These are phyloP conservation scores for Pseudoatta argentina DNA, from an alignment of 1,140 invertebrate species.

Conservation along the genomic window DNA sequence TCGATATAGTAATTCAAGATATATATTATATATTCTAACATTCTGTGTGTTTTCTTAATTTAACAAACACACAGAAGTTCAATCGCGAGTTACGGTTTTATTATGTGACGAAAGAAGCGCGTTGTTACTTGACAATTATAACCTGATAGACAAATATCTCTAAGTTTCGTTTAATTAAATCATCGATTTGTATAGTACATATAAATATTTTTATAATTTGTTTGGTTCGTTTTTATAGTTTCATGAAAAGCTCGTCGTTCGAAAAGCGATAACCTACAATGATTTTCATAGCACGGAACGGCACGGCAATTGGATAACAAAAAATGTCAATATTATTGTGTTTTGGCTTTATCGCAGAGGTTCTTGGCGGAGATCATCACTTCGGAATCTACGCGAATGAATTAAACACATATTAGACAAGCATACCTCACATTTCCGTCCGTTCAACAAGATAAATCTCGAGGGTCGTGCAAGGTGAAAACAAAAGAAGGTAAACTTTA, in stretches of 20 bases:
- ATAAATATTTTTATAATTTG: background rate
- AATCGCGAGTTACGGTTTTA: background rate
- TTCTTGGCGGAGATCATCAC: background rate
- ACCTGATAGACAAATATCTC: background rate
- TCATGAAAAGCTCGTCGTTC: background rate
- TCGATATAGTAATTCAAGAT: background rate
- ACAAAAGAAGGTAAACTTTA: constrained; percentile 11
- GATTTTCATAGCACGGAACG: background rate
- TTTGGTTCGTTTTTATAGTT: background rate
- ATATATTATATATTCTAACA: background rate
- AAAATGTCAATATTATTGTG: background rate
- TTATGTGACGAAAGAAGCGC: background rate
- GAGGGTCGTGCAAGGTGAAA: background rate
- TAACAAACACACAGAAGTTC: background rate
- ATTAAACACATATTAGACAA: background rate
- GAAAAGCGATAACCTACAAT: constrained; percentile 36
- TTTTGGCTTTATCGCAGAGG: background rate
- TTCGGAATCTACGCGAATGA: background rate
- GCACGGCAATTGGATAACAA: background rate
- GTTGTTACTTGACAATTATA: background rate
- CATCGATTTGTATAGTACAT: background rate
- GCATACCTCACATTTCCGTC: background rate
- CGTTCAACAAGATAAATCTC: background rate
- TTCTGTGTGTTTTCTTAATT: background rate
- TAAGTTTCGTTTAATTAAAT: background rate